Conservation (phyloP, 2,797 vertebrate genomes). For the Myotis vivesi region DNA sequence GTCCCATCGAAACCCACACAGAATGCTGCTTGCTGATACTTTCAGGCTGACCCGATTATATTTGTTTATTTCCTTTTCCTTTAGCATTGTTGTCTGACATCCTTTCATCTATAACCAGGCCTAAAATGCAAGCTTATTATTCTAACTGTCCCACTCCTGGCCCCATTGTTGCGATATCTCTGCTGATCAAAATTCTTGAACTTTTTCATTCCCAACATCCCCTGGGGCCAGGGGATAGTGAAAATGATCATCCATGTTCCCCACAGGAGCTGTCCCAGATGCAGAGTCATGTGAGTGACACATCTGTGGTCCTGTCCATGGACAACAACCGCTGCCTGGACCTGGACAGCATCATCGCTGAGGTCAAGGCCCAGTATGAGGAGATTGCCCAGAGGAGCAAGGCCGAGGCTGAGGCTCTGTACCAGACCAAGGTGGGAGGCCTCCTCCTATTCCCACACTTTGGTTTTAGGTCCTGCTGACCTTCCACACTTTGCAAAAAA, state of each 20-base stretch:
- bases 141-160: neutral
- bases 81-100: neutral
- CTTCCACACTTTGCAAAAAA: neutral
- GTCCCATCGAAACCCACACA: neutral
- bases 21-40: neutral
- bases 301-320: conserved; percentile 92
- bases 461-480: neutral
- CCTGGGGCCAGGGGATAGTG: neutral
- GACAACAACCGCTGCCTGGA: conserved; percentile 91
- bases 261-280: conserved; percentile 90
- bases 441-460: neutral
- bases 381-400: conserved; percentile 86
- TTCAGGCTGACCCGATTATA: neutral
- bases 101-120: neutral
- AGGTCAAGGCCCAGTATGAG: conserved; percentile 89
- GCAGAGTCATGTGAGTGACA: conserved; percentile 92
- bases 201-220: neutral
- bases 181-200: neutral
- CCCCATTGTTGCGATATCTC: neutral
- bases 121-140: conserved; percentile 39
- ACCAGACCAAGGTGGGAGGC: conserved; percentile 69
- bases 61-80: neutral
- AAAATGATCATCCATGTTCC: neutral
- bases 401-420: conserved; percentile 52
- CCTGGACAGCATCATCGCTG: conserved; percentile 88